Evolutionary conservation across 2,797 vertebrate genomes (phyloP), one percentile per base, ranked within the genome.

Genomic region (Lindbergichthys nudifrons): DNA sequence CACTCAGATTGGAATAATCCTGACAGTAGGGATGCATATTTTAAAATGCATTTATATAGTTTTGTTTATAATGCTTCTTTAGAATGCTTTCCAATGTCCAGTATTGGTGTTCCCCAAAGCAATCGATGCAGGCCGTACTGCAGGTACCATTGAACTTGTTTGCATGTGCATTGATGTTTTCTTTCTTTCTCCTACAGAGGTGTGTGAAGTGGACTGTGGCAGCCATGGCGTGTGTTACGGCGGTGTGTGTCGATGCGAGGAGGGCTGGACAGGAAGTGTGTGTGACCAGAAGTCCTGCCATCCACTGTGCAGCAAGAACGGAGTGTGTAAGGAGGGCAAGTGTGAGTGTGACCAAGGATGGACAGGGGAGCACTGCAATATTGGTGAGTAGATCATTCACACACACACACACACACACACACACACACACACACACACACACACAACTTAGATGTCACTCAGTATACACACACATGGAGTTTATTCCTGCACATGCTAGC

Each of bases 261-360:
- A 99, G 26, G 97, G 97, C 85, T 99, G 98, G 98, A 97, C 96
- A 0, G 98, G 98, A 1, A 56, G 94, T 0, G 90, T 95, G 15
- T 99, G 98, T 57, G 97, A 87, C 85, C 97, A 98, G 90, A 96
- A 96, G 83, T 96, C 97, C 48, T 99, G 98, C 85, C 98, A 99
- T 75, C 97, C 97, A 0, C 92, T 97, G 82, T 99, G 98, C 87
- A 93, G 93, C 0, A 98, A 99, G 88, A 98, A 99, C 0, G 98
- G 98, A 10, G 96, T 96, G 72, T 99, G 98, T 63, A 98, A 96
- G 83, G 97, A 99, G 0, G 98, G 98, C 56, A 99, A 97, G 91
- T 99, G 98, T 76, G 97, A 99, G 88, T 99, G 98, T 85, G 97
- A 95, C 95, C 98, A 99, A 89, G 98, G 98, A 72, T 99, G 98